Conservation (phyloP, 2,113 vertebrate species). For the Epinephelus lanceolatus region DNA sequence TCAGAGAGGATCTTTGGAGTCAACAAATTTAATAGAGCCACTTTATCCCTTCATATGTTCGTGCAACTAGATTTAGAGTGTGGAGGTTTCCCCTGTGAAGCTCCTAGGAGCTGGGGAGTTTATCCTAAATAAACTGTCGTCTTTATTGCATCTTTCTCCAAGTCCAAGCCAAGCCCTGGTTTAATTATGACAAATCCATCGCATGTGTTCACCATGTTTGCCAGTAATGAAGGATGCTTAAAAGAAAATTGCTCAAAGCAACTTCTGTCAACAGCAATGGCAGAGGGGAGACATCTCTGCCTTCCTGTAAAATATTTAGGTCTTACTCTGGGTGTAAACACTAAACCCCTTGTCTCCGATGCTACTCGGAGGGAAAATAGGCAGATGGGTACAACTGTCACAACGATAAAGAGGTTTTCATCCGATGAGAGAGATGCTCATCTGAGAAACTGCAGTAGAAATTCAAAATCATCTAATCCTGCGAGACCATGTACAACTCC, state of each 20-base stretch:
- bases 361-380: slow-evolving; percentile 36
- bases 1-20: slow-evolving; percentile 83
- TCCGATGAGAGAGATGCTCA: slow-evolving; percentile 59
- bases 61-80: slow-evolving; percentile 82
- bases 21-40: slow-evolving; percentile 86
- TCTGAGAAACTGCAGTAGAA: slow-evolving; percentile 59
- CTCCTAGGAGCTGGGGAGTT: slow-evolving; percentile 73
- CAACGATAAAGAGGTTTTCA: slow-evolving; percentile 55
- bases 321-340: slow-evolving; percentile 57
- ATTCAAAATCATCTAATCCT: slow-evolving; percentile 73
- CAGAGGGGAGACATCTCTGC: slow-evolving; percentile 54
- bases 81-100: slow-evolving; percentile 72
- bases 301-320: slow-evolving; percentile 59
- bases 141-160: slow-evolving; percentile 79
- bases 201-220: slow-evolving; percentile 77
- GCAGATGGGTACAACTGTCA: slow-evolving; percentile 58
- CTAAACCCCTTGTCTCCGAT: slow-evolving; percentile 36
- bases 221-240: slow-evolving; percentile 75
- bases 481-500: slow-evolving; percentile 69
- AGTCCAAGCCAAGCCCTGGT: slow-evolving; percentile 77
- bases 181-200: slow-evolving; percentile 86
- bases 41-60: slow-evolving; percentile 85
- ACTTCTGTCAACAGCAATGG: slow-evolving; percentile 71
- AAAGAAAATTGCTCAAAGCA: slow-evolving; percentile 64
- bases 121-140: slow-evolving; percentile 83